Percentiles rank a stretch among this genome's conserved stretches.
Evolutionary conservation across 2,113 vertebrate species (phyloP).

Genomic region (Piprites chloris): DNA sequence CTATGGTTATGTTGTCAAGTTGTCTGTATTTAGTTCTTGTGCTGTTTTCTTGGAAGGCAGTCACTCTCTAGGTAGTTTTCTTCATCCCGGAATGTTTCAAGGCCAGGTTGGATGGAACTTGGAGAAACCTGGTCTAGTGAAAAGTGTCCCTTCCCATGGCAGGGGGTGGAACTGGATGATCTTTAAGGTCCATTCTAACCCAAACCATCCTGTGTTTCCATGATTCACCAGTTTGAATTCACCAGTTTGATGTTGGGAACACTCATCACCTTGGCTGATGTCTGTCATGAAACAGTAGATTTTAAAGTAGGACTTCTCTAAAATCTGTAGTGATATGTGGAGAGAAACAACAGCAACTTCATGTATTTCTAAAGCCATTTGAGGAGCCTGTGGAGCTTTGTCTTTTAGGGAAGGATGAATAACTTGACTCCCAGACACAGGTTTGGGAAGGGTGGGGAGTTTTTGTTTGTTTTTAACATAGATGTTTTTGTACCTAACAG

Average conservation of each 20-base stretch:
- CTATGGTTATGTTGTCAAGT: accelerated
- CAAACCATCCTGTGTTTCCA: background rate
- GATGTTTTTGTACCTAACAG: background rate
- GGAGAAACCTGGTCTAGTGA: background rate
- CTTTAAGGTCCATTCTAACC: background rate
- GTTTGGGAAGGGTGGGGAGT: accelerated
- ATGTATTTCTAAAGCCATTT: background rate
- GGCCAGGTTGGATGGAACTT: background rate
- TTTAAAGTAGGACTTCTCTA: background rate
- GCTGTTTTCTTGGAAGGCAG: background rate
- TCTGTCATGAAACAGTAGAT: background rate
- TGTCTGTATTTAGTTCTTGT: background rate
- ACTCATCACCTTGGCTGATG: accelerated
- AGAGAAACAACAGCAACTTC: background rate
- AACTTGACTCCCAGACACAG: background rate
- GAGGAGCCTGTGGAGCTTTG: background rate
- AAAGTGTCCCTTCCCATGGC: background rate
- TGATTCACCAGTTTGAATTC: background rate
- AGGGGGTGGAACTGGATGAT: background rate
- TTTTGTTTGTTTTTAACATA: background rate
- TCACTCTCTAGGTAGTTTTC: background rate
- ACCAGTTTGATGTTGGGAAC: too few relatives aligned
- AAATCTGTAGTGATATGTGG: background rate
- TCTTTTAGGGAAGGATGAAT: background rate
- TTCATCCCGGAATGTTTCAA: background rate